phyloP scores from a whole-genome alignment of 92 coral and sea anemone species.

The Scolanthus callimorphus region DNA sequence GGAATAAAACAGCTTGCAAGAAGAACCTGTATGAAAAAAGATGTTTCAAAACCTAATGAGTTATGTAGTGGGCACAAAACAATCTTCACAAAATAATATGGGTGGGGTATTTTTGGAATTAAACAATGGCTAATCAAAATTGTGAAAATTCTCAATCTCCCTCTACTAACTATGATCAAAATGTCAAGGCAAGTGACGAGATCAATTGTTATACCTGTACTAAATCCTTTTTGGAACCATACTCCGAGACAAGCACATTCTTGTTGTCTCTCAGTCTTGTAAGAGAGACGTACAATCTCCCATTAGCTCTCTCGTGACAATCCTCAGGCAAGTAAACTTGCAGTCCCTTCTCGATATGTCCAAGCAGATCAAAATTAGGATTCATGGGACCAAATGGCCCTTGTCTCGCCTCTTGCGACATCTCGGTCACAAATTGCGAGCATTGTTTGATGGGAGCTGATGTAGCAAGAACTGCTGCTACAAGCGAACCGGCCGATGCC shows the following conservation, averaged over 20 bases:
- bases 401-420: slow-evolving; percentile 74
- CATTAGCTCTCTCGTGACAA: slow-evolving; percentile 77
- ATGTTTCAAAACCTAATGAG: too few species aligned
- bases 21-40: slow-evolving; percentile 51
- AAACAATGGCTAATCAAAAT: too few species aligned
- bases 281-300: slow-evolving; percentile 78
- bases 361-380: slow-evolving; percentile 90
- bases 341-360: slow-evolving; percentile 64
- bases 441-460: slow-evolving; percentile 81
- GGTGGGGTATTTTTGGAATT: too few species aligned
- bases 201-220: too few species aligned
- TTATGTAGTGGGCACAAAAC: too few species aligned
- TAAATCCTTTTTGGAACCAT: slow-evolving; percentile 82
- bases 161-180: too few species aligned
- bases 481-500: slow-evolving; percentile 94
- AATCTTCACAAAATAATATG: too few species aligned
- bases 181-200: too few species aligned
- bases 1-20: slow-evolving; percentile 98
- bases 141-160: too few species aligned
- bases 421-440: slow-evolving; percentile 62
- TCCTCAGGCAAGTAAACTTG: slow-evolving; percentile 62
- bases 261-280: slow-evolving; percentile 80
- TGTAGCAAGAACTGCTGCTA: slow-evolving; percentile 90
- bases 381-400: slow-evolving; percentile 87
- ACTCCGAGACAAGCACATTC: slow-evolving; percentile 81